phyloP scores from a whole-genome alignment of 1,140 invertebrate species.

The Bombyx mori region ASM3026992v2 NC_085114.1:5961001-5961500 shows the following conservation, averaged over 20 bases:
- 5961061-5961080: no score
- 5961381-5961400: slow-evolving; percentile 1
- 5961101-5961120: no score
- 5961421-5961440: no score
- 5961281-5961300: slow-evolving; percentile 4
- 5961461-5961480: slow-evolving; percentile 7
- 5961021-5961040: no score
- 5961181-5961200: slow-evolving; percentile 24
- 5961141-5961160: slow-evolving; percentile 8
- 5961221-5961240: slow-evolving; percentile 16
- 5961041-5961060: no score
- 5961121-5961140: no score
- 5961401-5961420: no score
- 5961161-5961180: slow-evolving; percentile 26
- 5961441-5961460: no score
- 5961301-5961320: slow-evolving; percentile 2
- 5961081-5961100: no score
- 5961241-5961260: slow-evolving; percentile 5
- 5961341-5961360: neutral
- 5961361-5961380: slow-evolving; percentile 4
- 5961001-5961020: no score
- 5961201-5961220: slow-evolving; percentile 33
- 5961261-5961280: no score
- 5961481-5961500: slow-evolving; percentile 1
- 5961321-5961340: slow-evolving; percentile 1